phyloP scores from a whole-genome alignment of 2,888 invertebrate species.

The Torymus tubicola region DNA sequence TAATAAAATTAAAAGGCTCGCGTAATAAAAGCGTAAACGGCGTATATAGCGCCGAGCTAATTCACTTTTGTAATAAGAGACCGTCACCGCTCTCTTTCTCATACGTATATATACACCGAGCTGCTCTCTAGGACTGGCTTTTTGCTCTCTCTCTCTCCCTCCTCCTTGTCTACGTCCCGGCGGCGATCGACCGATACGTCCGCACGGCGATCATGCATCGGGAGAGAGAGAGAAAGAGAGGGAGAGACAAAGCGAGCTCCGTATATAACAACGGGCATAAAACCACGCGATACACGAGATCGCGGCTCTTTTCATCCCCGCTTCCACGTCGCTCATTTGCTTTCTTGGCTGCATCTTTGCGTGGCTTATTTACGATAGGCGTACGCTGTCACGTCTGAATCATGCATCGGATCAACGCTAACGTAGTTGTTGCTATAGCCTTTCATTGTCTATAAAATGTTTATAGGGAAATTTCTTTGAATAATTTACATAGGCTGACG shows the following conservation, averaged over 20 bases:
- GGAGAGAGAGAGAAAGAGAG: background rate
- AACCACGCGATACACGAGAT: slow-evolving; percentile 8
- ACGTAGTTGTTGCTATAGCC: slow-evolving; percentile 2
- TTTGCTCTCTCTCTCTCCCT: background rate
- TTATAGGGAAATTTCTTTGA: background rate
- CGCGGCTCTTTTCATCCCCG: slow-evolving; percentile 34
- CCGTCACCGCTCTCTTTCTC: background rate
- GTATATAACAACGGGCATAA: slow-evolving; percentile 2
- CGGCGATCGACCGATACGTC: background rate
- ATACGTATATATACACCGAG: background rate
- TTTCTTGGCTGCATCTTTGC: background rate
- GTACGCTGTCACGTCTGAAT: background rate
- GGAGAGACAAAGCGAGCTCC: background rate
- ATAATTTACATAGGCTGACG: too few relatives aligned
- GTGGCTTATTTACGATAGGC: slow-evolving; percentile 22
- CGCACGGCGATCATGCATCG: too few relatives aligned
- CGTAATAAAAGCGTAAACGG: slow-evolving; percentile 44
- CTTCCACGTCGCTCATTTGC: background rate
- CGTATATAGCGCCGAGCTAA: slow-evolving; percentile 15
- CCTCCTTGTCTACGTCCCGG: background rate
- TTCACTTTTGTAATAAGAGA: slow-evolving; percentile 45
- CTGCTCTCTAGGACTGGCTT: background rate
- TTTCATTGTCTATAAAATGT: background rate
- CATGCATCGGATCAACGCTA: slow-evolving; percentile 14
- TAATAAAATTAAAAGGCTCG: slow-evolving; percentile 48